Evolutionary conservation across 64 coral and sea anemone species (phyloP), one percentile per base, ranked within the genome.

Genomic region (Hydrozoanthus tunicans): DNA sequence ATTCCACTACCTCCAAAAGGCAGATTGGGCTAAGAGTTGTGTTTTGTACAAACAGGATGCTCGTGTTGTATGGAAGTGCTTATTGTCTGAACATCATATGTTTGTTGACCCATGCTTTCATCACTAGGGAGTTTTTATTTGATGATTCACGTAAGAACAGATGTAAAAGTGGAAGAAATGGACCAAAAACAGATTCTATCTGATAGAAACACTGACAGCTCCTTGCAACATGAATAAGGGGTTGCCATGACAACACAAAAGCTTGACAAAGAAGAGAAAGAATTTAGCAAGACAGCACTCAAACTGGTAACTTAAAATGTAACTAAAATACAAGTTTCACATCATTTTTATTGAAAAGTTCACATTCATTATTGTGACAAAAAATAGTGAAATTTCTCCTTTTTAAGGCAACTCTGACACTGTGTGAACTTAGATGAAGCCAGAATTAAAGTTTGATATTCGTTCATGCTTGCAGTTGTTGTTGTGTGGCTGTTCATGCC

Each of bases 31-130:
- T 26, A 63, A 23, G 4, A 13, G 56, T 61, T 81, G 58, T 62
- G 79, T 63, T 81, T 58, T 81, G 23, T 5, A 65, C 80, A 82
- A 82, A 52, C 80, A 82, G 58, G 12, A 82, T 25, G 58, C 56
- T 10, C 60, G 4, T 15, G 58, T 82, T 64, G 5, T 43, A 32
- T 82, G 27, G n/a, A 53, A 82, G 32, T 82, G 80, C 59, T 11
- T 58, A 14, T 23, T 64, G 60, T 82, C 59, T 82, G 59, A 64
- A 13, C 26, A 27, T 10, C 61, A 61, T 62, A 64, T 82, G 60
- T 81, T 59, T 82, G 80, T 82, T 82, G 59, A 64, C 20, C 80
- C 24, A 6, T 81, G 79, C 63, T 81, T 81, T 58, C 58, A 82
- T 62, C 58, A 12, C 25, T 65, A 62, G 25, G 27, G 80, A 82